Evolutionary conservation across 2,113 vertebrate genomes (phyloP), one percentile per base, ranked within the genome.

Genomic region (Tringa solitaria): DNA sequence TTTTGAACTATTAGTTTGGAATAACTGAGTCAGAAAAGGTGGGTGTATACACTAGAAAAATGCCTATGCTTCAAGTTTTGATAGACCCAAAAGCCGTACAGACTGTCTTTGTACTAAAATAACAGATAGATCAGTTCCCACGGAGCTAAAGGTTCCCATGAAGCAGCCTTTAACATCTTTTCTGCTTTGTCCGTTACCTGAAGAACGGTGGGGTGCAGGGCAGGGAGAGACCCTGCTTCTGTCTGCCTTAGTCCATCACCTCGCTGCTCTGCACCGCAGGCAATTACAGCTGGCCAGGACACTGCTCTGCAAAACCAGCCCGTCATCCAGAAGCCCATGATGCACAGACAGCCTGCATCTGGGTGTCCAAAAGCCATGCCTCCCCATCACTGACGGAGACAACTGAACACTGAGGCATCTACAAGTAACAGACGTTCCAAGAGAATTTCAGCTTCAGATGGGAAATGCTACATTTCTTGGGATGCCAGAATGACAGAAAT

Each of bases 251-350:
- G 39, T 8, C 57, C n/a, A 6, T 26, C 3, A 2, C 48, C 56
- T 75, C 8, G 1, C 51, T 1, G 0, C 46, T 24, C 3, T 0
- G 5, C 15, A 1, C 20, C 14, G 15, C 39, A 2, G 43, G 48
- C 6, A 17, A 43, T 6, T 21, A 43, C 61, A 9, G 54, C 37
- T 33, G 37, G 2, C 37, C 60, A 60, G 76, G 91, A 77, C 27
- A 5, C 53, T 15, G 78, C 53, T 75, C 51, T 7, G 4, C 67
- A 75, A 26, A 32, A 27, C 33, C 57, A 18, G 45, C 20, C 8
- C 1, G 0, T 59, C 64, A 41, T 1, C n/a, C 65, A 30, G 46
- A 12, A 89, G 24, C 21, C 57, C 46, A 18, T 0, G 1, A 39
- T 0, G 32, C 14, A 5, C 48, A 26, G 8, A 1, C 9, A 3